Evolutionary conservation across 2,888 invertebrate species (phyloP), one percentile per base, ranked within the genome.

Genomic region (Eugnorisma glareosa): DNA sequence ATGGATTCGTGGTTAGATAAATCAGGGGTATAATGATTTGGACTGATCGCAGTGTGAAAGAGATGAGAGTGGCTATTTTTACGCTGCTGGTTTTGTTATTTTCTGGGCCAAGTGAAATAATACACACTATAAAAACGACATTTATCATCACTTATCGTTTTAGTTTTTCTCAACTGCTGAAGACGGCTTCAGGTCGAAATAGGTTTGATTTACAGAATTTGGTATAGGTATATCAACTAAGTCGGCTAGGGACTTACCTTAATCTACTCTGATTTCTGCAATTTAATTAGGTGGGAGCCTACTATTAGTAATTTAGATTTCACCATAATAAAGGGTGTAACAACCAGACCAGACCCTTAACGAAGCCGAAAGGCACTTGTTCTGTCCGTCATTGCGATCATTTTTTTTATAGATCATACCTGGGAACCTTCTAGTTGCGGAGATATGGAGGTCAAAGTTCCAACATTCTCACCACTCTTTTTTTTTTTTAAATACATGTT

Each of bases 1-100:
- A 93, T 90, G 91, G 88, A 90, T 90, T 92, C 85, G 91, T 91
- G 93, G 92, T 91, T 90, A 91, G 92, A 94, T 93, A 93, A 93
- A 93, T 92, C 90, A 91, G 88, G 79, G 84, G 87, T 87, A 88
- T 89, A 89, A 89, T 91, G 85, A 89, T 89, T 89, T 72, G 59
- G 73, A 83, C 79, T 77, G 82, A 84, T 86, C 79, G 85, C 83
- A 84, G 81, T 79, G 79, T 77, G 80, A 73, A 75, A 75, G 67
- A 79, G 81, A 77, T 84, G 69, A 63, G 21, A 61, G 24, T 64
- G 24, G 11, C 21, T 67, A 48, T 76, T 68, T 71, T 59, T 45
- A 31, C 13, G 10, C 4, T 8, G 7, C 13, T 70, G 45, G 11
- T 73, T 73, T 48, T 37, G 15, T 18, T 73, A 40, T 31, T 72